Evolutionary conservation across 2,797 vertebrate genomes (phyloP).

Genomic region (Aphelocoma californica): DNA sequence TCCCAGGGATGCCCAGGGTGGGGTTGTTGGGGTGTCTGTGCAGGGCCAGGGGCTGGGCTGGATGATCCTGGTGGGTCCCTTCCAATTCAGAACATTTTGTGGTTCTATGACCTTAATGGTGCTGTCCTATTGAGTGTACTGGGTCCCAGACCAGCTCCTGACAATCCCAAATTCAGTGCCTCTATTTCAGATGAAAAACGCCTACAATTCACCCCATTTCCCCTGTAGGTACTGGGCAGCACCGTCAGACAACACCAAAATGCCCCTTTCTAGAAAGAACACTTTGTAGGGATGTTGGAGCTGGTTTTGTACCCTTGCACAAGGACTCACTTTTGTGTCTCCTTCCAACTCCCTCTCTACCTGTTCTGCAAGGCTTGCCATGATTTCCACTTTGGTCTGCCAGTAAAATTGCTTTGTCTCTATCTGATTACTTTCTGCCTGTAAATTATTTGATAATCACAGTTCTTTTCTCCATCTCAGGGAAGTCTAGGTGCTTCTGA

Average conservation of each 20-base stretch:
- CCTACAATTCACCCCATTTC: fast-evolving
- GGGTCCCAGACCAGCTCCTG: neutral
- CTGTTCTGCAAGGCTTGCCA: neutral
- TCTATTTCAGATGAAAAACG: neutral
- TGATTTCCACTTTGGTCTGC: neutral
- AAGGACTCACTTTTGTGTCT: neutral
- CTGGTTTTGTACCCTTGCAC: neutral
- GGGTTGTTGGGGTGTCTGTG: neutral
- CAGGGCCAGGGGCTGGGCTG: fast-evolving
- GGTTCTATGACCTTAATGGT: neutral
- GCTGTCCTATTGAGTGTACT: neutral
- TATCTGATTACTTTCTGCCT: neutral
- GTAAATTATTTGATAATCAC: neutral
- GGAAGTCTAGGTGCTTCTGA: neutral
- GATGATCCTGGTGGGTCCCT: no score
- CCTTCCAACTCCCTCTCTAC: neutral
- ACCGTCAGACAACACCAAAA: neutral
- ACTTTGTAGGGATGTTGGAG: neutral
- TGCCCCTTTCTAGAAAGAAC: neutral
- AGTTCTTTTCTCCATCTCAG: neutral
- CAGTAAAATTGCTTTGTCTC: neutral
- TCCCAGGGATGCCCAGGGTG: neutral
- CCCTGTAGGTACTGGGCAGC: no score
- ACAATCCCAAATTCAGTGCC: neutral
- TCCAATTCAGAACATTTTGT: neutral